Conservation (phyloP, 2,113 vertebrate species). For the Ascaphus truei region DNA sequence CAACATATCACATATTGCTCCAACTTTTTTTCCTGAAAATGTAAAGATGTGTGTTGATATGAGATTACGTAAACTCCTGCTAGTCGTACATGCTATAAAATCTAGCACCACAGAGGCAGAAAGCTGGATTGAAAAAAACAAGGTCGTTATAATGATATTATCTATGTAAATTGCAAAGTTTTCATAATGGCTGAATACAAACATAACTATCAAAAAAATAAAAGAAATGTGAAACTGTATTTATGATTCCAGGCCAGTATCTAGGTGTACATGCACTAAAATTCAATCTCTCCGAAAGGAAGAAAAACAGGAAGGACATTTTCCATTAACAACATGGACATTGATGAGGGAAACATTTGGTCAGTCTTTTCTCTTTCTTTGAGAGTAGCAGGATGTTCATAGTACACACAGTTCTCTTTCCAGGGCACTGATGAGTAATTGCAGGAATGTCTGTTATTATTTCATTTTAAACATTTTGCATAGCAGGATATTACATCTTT, state of each 20-base stretch:
- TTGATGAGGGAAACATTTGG: constrained; percentile 13
- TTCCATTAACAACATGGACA: constrained; percentile 1
- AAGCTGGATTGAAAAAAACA: too few species aligned
- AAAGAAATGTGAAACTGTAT: neutral
- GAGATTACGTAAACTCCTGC: too few species aligned
- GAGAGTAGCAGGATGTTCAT: constrained; percentile 12
- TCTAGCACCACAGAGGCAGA: too few species aligned
- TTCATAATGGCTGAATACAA: too few species aligned
- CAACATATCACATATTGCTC: too few species aligned
- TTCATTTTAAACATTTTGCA: constrained; percentile 33
- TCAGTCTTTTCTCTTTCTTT: neutral
- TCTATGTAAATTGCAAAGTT: too few species aligned
- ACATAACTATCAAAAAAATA: too few species aligned
- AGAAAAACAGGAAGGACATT: neutral
- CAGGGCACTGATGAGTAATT: constrained; percentile 8
- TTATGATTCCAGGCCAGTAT: neutral
- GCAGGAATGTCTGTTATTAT: constrained; percentile 23
- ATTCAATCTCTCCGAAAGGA: neutral
- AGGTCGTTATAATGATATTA: too few species aligned
- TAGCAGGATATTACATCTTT: constrained; percentile 36
- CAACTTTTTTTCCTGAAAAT: too few species aligned
- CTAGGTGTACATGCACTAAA: neutral
- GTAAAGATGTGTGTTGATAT: too few species aligned
- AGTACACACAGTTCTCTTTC: neutral
- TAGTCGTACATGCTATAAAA: too few species aligned